Percentiles rank a stretch among this genome's conserved stretches.
These are phyloP conservation scores for Bos taurus DNA, from an alignment of 2,113 vertebrate genomes.

Conservation along the genomic window DNA sequence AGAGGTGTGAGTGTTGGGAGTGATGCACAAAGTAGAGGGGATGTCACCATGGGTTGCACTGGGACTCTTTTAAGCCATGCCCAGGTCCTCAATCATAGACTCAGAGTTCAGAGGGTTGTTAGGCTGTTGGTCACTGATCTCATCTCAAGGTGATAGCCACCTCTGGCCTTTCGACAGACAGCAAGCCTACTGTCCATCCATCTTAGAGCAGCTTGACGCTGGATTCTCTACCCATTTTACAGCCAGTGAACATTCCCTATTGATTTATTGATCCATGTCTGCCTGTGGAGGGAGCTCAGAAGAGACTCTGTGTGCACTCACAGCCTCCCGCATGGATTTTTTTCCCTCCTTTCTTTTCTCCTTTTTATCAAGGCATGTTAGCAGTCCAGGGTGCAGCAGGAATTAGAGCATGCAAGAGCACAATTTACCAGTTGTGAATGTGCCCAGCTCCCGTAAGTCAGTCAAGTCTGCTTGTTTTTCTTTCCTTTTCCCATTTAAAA, in stretches of 20 bases:
- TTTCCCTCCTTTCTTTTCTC: slow-evolving; percentile 79
- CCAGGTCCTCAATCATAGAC: slow-evolving; percentile 84
- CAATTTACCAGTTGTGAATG: slow-evolving; percentile 84
- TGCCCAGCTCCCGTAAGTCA: slow-evolving; percentile 60
- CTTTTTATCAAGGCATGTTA: slow-evolving; percentile 85
- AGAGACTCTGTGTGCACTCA: slow-evolving; percentile 89
- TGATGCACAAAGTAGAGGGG: neutral
- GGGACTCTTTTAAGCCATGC: slow-evolving; percentile 72
- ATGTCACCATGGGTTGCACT: neutral
- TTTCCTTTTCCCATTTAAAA: neutral
- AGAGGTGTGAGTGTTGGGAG: neutral
- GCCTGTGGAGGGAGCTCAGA: slow-evolving; percentile 90
- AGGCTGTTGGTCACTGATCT: slow-evolving; percentile 79
- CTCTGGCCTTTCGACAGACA: slow-evolving; percentile 85
- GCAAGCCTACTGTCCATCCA: slow-evolving; percentile 89
- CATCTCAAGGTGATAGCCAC: slow-evolving; percentile 88
- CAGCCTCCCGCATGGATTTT: slow-evolving; percentile 89
- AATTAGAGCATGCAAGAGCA: slow-evolving; percentile 92
- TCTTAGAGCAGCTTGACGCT: slow-evolving; percentile 92
- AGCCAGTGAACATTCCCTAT: slow-evolving; percentile 96
- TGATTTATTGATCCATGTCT: slow-evolving; percentile 98
- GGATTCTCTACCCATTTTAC: slow-evolving; percentile 93
- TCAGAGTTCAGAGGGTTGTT: slow-evolving; percentile 80
- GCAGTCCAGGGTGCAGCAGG: slow-evolving; percentile 84
- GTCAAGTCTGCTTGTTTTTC: slow-evolving; percentile 62